Conservation (phyloP, 2,797 vertebrate species). For the Chrysolophus pictus region DNA sequence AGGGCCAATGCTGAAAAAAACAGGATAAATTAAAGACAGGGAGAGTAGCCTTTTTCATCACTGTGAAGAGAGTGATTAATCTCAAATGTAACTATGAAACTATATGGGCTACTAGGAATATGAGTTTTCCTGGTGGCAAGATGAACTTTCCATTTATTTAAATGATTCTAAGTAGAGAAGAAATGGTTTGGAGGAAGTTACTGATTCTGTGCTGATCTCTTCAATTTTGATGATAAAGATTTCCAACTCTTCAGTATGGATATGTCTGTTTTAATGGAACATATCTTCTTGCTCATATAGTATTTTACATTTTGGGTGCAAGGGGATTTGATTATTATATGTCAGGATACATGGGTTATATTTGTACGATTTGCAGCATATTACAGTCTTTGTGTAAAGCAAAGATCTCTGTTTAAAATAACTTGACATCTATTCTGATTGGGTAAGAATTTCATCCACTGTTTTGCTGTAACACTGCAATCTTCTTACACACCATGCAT, state of each 20-base stretch:
- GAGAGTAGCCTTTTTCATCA: not conserved
- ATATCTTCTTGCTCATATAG: not conserved
- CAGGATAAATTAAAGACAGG: not conserved
- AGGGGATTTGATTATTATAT: not conserved
- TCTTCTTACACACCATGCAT: not conserved
- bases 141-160: not conserved
- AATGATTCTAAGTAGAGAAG: not conserved
- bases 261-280: not conserved
- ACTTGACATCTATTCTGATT: not conserved
- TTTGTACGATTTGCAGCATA: not conserved
- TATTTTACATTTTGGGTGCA: not conserved
- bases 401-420: not conserved
- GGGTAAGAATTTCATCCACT: not conserved
- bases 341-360: not conserved
- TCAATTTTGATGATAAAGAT: not conserved
- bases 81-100: not conserved
- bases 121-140: not conserved
- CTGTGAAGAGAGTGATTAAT: not conserved
- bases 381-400: not conserved
- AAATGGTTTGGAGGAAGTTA: not conserved
- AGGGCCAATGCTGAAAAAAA: rapidly evolving
- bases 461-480: not conserved
- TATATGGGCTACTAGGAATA: not conserved
- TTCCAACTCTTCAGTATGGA: not conserved
- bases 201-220: not conserved